These are phyloP conservation scores for Phyllopteryx taeniolatus DNA, from an alignment of 2,113 vertebrate species.

Conservation along the genomic window DNA sequence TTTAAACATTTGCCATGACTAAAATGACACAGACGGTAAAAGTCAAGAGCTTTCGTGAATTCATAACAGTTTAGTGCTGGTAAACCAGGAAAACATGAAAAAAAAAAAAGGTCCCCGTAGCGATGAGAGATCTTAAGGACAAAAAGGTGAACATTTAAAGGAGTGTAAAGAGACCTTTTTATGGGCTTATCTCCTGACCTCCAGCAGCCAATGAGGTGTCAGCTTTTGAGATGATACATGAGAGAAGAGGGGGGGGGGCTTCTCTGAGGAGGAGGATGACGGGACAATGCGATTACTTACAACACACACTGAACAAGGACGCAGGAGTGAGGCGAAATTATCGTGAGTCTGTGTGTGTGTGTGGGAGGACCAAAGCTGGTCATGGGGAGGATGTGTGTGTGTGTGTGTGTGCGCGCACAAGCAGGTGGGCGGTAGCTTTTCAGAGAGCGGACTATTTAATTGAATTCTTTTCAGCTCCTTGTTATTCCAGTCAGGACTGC, in stretches of 20 bases:
- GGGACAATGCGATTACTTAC: slow-evolving; percentile 55
- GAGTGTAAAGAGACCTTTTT: slow-evolving; percentile 47
- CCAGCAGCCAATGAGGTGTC: slow-evolving; percentile 50
- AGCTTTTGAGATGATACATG: slow-evolving; percentile 25
- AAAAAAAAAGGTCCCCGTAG: not conserved
- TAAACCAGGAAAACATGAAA: not conserved
- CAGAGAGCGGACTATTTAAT: slow-evolving; percentile 67
- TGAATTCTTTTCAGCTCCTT: slow-evolving; percentile 65
- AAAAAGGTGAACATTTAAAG: slow-evolving; percentile 45
- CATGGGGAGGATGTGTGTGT: slow-evolving; percentile 18
- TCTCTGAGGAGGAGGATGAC: slow-evolving; percentile 42
- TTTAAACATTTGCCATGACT: not conserved
- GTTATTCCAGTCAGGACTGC: slow-evolving; percentile 68
- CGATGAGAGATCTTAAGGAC: slow-evolving; percentile 26
- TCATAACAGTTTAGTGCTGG: not conserved
- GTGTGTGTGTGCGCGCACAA: slow-evolving; percentile 34
- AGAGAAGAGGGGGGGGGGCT: not conserved
- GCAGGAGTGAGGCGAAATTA: slow-evolving; percentile 19
- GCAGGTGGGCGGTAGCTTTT: slow-evolving; percentile 60
- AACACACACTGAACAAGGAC: slow-evolving; percentile 10
- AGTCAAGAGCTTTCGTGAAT: not conserved
- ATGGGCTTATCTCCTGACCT: slow-evolving; percentile 53
- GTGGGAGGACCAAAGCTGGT: slow-evolving; percentile 44
- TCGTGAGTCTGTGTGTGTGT: slow-evolving; percentile 29
- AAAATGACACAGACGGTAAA: not conserved